phyloP scores from a whole-genome alignment of 2,797 vertebrate species.

The Perodicticus potto region DNA sequence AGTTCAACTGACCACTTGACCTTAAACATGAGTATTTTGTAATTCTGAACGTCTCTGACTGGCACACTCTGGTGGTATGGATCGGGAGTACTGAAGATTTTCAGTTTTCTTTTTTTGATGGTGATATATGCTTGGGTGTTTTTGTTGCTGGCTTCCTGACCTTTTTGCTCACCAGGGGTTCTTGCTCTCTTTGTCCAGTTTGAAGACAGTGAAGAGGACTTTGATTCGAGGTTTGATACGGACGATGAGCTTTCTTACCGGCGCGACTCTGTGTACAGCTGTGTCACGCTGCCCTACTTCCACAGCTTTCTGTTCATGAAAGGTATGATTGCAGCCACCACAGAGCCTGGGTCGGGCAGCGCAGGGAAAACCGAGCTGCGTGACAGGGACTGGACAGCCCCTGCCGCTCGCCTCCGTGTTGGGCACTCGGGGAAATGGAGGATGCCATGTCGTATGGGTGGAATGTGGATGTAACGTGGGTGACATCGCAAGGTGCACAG shows the following conservation, averaged over 20 bases:
- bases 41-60: neutral
- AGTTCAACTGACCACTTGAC: neutral
- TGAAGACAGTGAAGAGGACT: conserved; percentile 98
- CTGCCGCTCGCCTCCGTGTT: rapidly evolving
- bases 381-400: rapidly evolving
- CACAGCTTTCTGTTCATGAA: conserved; percentile 98
- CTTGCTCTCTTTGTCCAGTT: conserved; percentile 88
- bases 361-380: rapidly evolving
- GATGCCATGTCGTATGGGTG: rapidly evolving
- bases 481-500: no score
- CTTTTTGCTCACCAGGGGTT: neutral
- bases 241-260: conserved; percentile 96
- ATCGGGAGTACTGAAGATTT: rapidly evolving
- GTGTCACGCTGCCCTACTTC: conserved; percentile 97
- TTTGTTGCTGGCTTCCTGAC: no score
- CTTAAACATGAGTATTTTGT: neutral
- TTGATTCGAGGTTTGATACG: conserved; percentile 95
- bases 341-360: rapidly evolving
- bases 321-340: conserved; percentile 87
- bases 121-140: rapidly evolving
- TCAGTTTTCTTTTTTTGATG: rapidly evolving
- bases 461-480: rapidly evolving
- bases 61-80: rapidly evolving
- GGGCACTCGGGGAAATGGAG: neutral
- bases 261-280: conserved; percentile 97